Percentiles rank a stretch among this genome's conserved stretches.
phyloP scores from a whole-genome alignment of 2,888 invertebrate species.

The Erebia ligea region DNA sequence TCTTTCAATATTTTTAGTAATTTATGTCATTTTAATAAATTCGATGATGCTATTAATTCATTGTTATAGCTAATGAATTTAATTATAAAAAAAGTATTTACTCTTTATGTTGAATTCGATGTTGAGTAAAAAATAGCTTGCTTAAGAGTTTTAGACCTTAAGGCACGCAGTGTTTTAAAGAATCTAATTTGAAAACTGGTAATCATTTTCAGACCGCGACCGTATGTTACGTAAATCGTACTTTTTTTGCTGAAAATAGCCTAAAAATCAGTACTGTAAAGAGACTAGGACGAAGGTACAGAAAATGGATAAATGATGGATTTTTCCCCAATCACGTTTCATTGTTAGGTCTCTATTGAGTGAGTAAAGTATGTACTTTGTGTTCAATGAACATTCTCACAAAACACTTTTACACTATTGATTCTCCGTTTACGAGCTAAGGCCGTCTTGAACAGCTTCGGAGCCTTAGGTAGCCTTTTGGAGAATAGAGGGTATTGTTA shows the following conservation, averaged over 20 bases:
- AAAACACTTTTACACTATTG: slow-evolving; percentile 1
- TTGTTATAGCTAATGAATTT: too few relatives aligned
- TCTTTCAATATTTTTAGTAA: too few relatives aligned
- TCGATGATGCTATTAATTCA: too few relatives aligned
- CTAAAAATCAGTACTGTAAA: neutral
- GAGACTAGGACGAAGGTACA: neutral
- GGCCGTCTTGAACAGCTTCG: neutral
- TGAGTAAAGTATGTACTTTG: slow-evolving; percentile 1
- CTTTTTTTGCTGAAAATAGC: neutral
- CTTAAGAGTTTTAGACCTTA: too few relatives aligned
- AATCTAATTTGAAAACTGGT: too few relatives aligned
- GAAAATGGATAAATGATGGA: slow-evolving; percentile 1
- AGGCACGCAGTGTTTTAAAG: too few relatives aligned
- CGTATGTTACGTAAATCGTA: too few relatives aligned
- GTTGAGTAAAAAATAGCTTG: too few relatives aligned
- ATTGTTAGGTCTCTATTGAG: slow-evolving; percentile 13
- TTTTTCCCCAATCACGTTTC: slow-evolving; percentile 10
- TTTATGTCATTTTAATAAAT: too few relatives aligned
- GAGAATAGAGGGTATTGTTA: neutral
- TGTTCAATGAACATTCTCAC: neutral
- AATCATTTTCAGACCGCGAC: neutral
- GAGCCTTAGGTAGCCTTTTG: neutral
- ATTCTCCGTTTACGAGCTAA: neutral
- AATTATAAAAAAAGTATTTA: too few relatives aligned
- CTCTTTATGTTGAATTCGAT: too few relatives aligned